phyloP scores from a whole-genome alignment of 2,888 invertebrate species.

The Platycheirus albimanus region DNA sequence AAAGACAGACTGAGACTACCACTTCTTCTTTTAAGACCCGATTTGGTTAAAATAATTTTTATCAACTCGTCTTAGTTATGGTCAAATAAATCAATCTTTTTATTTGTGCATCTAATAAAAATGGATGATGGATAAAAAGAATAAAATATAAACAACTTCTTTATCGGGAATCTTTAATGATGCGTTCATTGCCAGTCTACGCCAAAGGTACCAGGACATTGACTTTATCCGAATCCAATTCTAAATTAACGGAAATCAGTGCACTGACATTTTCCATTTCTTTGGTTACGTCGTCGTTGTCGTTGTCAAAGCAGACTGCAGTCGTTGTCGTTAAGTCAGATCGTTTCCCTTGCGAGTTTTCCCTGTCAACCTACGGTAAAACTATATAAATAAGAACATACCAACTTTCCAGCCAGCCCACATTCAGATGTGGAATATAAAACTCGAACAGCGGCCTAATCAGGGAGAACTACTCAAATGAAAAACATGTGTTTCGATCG shows the following conservation, averaged over 20 bases:
- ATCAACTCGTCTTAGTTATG: not conserved
- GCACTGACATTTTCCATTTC: conserved; percentile 50
- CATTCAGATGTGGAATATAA: conserved; percentile 40
- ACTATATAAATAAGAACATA: not conserved
- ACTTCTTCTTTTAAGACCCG: conserved; percentile 3
- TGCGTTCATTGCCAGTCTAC: not conserved
- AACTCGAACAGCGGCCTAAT: conserved; percentile 53
- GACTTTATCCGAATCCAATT: conserved; percentile 33
- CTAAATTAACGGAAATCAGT: conserved; percentile 62
- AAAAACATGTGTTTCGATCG: conserved; percentile 46
- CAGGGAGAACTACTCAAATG: conserved; percentile 54
- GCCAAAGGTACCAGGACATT: conserved; percentile 38
- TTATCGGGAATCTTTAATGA: conserved; percentile 39
- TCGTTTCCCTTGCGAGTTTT: conserved; percentile 43
- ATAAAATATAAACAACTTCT: conserved; percentile 7
- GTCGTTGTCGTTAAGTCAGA: not conserved
- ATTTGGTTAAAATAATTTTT: not conserved
- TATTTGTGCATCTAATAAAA: conserved; percentile 12
- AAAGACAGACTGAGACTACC: conserved; percentile 10
- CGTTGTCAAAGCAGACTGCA: no score
- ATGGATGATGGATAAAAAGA: conserved; percentile 10
- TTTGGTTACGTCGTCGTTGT: conserved; percentile 7
- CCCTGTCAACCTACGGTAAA: conserved; percentile 47
- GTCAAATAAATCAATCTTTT: conserved; percentile 25
- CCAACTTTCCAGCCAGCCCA: conserved; percentile 45